phyloP scores from a whole-genome alignment of 2,113 vertebrate species.

The Chloropsis cyanopogon region DNA sequence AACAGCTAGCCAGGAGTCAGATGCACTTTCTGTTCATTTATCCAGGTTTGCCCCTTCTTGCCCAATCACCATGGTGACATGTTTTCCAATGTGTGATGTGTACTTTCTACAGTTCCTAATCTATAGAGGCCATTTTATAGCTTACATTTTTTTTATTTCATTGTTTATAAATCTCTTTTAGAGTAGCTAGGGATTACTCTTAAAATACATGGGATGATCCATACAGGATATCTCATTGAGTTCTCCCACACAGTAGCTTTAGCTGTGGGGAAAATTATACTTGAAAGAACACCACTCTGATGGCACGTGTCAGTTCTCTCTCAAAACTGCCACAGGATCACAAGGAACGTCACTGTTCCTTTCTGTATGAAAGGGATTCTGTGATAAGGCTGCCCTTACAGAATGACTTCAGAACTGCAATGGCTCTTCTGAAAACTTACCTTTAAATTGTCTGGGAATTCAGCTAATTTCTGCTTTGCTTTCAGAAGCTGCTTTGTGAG shows the following conservation, averaged over 20 bases:
- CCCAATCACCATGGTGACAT: background rate
- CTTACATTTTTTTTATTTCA: background rate
- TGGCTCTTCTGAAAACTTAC: slow-evolving; percentile 44
- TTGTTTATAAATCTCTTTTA: background rate
- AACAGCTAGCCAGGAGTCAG: background rate
- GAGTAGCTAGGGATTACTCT: background rate
- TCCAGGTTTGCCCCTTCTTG: background rate
- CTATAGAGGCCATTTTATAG: background rate
- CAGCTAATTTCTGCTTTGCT: slow-evolving; percentile 77
- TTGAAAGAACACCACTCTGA: background rate
- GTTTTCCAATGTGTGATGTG: background rate
- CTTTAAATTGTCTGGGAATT: slow-evolving; percentile 78
- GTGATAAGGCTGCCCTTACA: background rate
- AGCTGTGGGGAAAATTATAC: rapidly evolving
- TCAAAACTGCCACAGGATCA: background rate
- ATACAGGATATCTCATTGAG: background rate
- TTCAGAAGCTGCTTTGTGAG: slow-evolving; percentile 80
- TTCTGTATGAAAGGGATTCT: background rate
- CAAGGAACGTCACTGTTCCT: background rate
- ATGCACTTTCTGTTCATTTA: background rate
- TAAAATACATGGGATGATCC: background rate
- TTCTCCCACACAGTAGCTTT: background rate
- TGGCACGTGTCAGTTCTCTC: background rate
- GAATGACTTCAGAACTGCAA: background rate
- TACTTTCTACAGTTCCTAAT: background rate